Evolutionary conservation across 2,797 vertebrate genomes (phyloP).

Genomic region (Phataginus tetradactyla): DNA sequence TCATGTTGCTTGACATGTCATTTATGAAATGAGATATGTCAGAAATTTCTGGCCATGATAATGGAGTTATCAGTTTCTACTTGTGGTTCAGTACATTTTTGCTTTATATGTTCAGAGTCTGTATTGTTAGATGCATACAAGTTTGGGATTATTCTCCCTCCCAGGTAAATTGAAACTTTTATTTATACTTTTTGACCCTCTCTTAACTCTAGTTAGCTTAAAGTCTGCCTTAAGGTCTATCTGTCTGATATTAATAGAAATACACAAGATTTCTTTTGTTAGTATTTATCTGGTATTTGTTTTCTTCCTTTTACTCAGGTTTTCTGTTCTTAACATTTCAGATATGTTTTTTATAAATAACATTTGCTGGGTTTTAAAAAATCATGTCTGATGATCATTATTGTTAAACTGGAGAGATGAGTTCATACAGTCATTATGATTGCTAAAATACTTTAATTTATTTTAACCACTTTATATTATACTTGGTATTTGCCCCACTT

Average conservation of each 20-base stretch:
- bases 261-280: not conserved
- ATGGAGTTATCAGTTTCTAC: not conserved
- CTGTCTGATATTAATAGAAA: not conserved
- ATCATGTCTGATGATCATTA: not conserved
- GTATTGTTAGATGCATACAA: not conserved
- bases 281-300: not conserved
- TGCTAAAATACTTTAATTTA: not conserved
- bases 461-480: not conserved
- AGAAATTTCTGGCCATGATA: not conserved
- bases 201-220: not conserved
- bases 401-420: not conserved
- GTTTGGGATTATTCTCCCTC: not conserved
- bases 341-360: not conserved
- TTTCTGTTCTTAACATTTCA: not conserved
- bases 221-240: not conserved
- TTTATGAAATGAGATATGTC: not conserved
- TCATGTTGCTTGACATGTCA: not conserved
- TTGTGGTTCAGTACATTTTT: not conserved
- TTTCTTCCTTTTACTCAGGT: not conserved
- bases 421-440: not conserved
- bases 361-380: not conserved
- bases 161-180: not conserved
- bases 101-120: slow-evolving; percentile 19
- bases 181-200: not conserved
- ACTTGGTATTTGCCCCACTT: not conserved